Evolutionary conservation across 2,888 invertebrate species (phyloP).

Genomic region (Polyommatus iphigenia): DNA sequence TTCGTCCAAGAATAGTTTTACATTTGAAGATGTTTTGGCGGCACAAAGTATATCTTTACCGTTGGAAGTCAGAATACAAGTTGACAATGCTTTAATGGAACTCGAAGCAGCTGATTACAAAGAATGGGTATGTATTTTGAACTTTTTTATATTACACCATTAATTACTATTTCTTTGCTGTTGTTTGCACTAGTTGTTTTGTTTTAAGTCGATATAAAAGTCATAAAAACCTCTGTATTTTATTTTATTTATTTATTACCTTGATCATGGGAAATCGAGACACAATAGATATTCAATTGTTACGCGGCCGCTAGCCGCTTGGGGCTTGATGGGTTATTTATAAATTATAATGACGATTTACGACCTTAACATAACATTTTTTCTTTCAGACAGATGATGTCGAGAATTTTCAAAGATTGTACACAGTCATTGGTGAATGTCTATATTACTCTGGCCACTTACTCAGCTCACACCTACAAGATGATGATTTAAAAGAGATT

Average conservation of each 20-base stretch:
- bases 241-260: no score
- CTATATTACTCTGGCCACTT: slow-evolving; percentile 85
- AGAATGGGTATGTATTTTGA: slow-evolving; percentile 84
- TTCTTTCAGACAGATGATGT: slow-evolving; percentile 85
- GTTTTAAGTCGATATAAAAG: no score
- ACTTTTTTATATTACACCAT: no score
- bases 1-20: slow-evolving; percentile 35
- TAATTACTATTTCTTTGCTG: no score
- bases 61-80: slow-evolving; percentile 87
- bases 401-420: slow-evolving; percentile 86
- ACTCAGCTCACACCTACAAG: slow-evolving; percentile 87
- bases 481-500: slow-evolving; percentile 87
- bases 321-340: no score
- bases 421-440: slow-evolving; percentile 83
- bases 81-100: slow-evolving; percentile 93
- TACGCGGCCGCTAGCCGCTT: no score
- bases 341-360: no score
- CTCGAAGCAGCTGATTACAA: slow-evolving; percentile 95
- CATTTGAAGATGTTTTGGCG: slow-evolving; percentile 84
- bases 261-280: no score
- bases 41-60: slow-evolving; percentile 84
- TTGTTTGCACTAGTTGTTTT: no score
- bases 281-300: no score
- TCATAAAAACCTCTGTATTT: no score
- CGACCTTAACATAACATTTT: no score